phyloP scores from a whole-genome alignment of 1,140 invertebrate species.

The Anagrus nilaparvatae region DNA sequence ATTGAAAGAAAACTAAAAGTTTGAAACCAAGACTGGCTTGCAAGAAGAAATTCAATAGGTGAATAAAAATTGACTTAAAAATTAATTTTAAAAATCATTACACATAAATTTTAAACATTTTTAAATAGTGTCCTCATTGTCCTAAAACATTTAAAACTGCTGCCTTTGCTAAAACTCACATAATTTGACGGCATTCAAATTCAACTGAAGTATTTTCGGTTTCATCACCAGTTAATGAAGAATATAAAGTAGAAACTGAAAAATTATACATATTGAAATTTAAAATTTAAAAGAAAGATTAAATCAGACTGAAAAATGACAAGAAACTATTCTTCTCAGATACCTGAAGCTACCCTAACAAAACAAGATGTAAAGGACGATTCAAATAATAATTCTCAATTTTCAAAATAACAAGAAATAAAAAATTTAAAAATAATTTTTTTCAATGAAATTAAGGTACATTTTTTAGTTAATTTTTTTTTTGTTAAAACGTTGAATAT shows the following conservation, averaged over 20 bases:
- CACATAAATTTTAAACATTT: too few relatives aligned
- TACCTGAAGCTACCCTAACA: constrained; percentile 38
- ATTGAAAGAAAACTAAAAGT: constrained; percentile 26
- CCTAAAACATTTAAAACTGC: constrained; percentile 36
- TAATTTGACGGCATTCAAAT: constrained; percentile 30
- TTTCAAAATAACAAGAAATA: constrained; percentile 38
- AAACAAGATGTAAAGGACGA: constrained; percentile 31
- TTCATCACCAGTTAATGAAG: constrained; percentile 27
- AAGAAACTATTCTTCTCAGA: constrained; percentile 32
- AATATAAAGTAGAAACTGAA: constrained; percentile 42
- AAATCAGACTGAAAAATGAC: constrained; percentile 45
- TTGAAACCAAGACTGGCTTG: constrained; percentile 28
- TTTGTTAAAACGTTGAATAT: constrained; percentile 2
- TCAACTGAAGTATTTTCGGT: constrained; percentile 14
- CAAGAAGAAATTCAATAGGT: constrained; percentile 38
- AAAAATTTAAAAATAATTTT: constrained; percentile 27
- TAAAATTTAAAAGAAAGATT: constrained; percentile 48
- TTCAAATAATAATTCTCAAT: constrained; percentile 22
- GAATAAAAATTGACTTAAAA: too few relatives aligned
- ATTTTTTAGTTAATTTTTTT: constrained; percentile 5
- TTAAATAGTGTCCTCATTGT: constrained; percentile 36
- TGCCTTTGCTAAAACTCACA: constrained; percentile 31
- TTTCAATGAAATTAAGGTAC: constrained; percentile 32
- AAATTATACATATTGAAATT: constrained; percentile 47
- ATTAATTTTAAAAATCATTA: too few relatives aligned